Base-by-base conservation (phyloP, 30 jellyfish, hydroid and myxozoan genomes). In the Pelagia noctiluca region DNA sequence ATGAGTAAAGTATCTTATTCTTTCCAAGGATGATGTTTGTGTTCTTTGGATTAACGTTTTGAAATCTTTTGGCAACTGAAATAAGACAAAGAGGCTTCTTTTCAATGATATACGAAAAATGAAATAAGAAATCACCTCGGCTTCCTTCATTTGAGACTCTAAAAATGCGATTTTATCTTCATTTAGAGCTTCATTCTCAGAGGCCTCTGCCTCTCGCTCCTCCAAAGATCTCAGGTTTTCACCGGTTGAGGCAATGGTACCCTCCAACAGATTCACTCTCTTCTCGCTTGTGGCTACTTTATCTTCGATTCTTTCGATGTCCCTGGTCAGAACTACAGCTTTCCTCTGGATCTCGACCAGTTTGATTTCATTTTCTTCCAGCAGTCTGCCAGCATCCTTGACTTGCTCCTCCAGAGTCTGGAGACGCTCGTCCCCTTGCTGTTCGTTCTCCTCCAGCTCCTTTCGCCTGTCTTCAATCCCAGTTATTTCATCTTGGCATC, bases 381-480 rank as follows among this genome's bases (percentile, higher is more conserved):
- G 81, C 23, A 32, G 42, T 2, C 64, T 88, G 57, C 94, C 75
- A 35, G 93, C 93, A 66, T 77, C 96, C 76, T 93, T 93, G 32
- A 87, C 93, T 33, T 75, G 76, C 65, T 93, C 97, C 46, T 93
- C 98, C n/a, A 78, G 76, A 22, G 50, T 85, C 71, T 86, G 90
- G 50, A 93, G 85, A 19, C 89, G 84, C 63, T 93, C 98, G 75
- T 93, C 98, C n/a, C 96, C 95, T 48, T 84, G 93, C 24, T 46
- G n/a, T 75, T 93, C 98, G 35, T 46, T 72, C 77, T 83, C 96
- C 57, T 93, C 98, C 0, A 86, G 93, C 63, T 81, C 96, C 38
- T 62, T 68, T 10, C 98, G 88, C 29, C 70, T 75, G 35, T 50
- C 53, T 29, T 93, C 97, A 49, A 76, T 83, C 57, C 89, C 81